Conservation (phyloP, 1,140 invertebrate genomes). For the Drosophila nigromelanica region DNA sequence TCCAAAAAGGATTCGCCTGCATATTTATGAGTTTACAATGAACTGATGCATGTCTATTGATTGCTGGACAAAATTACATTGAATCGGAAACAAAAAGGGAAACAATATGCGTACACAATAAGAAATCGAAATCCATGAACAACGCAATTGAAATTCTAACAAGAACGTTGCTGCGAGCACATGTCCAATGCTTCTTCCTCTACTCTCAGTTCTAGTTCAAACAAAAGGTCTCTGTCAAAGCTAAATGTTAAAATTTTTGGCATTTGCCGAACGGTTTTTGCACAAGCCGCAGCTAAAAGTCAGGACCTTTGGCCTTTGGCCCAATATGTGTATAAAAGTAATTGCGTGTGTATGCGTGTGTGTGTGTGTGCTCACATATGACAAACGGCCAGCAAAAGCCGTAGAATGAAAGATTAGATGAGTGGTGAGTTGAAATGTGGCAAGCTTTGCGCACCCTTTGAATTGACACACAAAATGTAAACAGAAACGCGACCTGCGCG, state of each 20-base stretch:
- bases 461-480: conserved; percentile 36
- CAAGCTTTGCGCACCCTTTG: conserved; percentile 28
- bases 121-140: no score
- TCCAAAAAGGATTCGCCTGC: not conserved
- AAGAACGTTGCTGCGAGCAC: not conserved
- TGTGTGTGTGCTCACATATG: conserved; percentile 14
- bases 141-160: not conserved
- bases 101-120: not conserved
- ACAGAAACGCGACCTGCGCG: conserved; percentile 44
- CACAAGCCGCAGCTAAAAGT: conserved; percentile 33
- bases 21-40: conserved; percentile 13
- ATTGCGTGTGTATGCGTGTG: conserved; percentile 15
- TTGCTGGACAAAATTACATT: not conserved
- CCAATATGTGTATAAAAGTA: not conserved
- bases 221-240: not conserved
- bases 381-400: conserved; percentile 33
- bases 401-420: conserved; percentile 29
- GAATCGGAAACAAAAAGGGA: not conserved
- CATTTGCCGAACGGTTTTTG: conserved; percentile 17
- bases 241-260: conserved; percentile 25
- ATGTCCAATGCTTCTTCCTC: not conserved
- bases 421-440: conserved; percentile 1
- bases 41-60: conserved; percentile 8
- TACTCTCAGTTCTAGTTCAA: not conserved
- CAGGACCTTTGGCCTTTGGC: conserved; percentile 36